Conservation (phyloP, 2,113 vertebrate genomes). For the Origma solitaria region DNA sequence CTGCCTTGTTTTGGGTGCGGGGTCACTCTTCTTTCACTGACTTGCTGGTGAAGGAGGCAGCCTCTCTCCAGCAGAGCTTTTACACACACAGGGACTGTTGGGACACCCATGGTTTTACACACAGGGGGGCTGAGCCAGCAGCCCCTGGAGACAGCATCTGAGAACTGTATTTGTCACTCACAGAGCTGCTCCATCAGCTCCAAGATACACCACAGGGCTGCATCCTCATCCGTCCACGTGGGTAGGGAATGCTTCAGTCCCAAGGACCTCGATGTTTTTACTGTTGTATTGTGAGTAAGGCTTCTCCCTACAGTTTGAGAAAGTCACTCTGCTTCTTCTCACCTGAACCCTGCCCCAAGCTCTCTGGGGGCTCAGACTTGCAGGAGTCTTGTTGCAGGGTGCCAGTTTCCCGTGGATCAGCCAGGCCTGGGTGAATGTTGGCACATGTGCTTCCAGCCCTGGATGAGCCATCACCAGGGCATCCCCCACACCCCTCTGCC, state of each 20-base stretch:
- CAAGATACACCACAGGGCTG: neutral
- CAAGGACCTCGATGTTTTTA: neutral
- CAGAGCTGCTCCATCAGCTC: neutral
- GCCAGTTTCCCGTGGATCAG: neutral
- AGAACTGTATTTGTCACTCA: neutral
- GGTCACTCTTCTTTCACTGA: neutral
- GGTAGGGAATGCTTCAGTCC: no score
- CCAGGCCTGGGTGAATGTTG: neutral
- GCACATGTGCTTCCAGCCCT: accelerated
- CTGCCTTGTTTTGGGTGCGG: neutral
- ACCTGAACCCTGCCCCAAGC: neutral
- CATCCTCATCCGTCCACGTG: neutral
- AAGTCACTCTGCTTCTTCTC: neutral
- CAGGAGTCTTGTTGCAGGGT: neutral
- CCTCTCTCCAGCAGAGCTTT: neutral
- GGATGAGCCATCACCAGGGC: neutral
- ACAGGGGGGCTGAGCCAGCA: neutral
- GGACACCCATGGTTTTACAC: neutral
- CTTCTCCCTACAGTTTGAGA: neutral
- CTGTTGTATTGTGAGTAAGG: neutral
- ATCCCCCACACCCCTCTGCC: neutral
- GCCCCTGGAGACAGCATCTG: neutral
- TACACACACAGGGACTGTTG: neutral
- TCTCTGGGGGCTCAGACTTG: neutral
- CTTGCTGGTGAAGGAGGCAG: neutral